Evolutionary conservation across 2,797 vertebrate genomes (phyloP), one percentile per base, ranked within the genome.

Genomic region (Chiroxiphia lanceolata): DNA sequence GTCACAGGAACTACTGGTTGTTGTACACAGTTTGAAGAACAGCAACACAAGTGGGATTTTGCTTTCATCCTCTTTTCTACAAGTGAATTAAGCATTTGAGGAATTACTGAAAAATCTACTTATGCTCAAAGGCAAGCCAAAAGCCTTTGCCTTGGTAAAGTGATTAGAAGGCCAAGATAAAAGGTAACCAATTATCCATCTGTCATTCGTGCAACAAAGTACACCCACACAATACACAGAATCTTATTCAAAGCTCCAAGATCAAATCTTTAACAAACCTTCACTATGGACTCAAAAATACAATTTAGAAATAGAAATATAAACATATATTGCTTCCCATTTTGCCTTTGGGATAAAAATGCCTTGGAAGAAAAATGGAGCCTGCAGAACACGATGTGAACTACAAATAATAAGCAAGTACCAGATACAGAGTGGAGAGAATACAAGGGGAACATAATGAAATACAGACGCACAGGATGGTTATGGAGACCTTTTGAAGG

Each of bases 41-140:
- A 68, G 68, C 60, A 80, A 22, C 29, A 14, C 0, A 4, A 71
- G 23, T 3, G 60, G 64, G 75, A 91, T 77, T 92, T 83, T 77
- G 60, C 54, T 45, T 94, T 96, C 57, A 94, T 86, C 69, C 61
- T 92, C 36, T 94, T 89, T 92, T 64, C 69, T 44, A 65, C 56
- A 82, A 61, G 4, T 34, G 44, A 85, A 68, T 91, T 75, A 83
- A 81, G 34, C 47, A 65, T 69, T 91, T 86, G 42, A 83, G 59
- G 65, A 92, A 92, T 71, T 89, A 87, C 25, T 50, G 72, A 51
- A 69, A 94, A 91, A 91, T 71, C 79, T 50, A 25, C 75, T 96
- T 94, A 75, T 4, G 53, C 42, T 85, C 75, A 91, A 89, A 91
- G 87, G 13, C 9, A 15, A 94, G 85, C n/a, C 34, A 57, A 71